Conservation (phyloP, 2,113 vertebrate genomes). For the Gnathochromis pfefferi region DNA sequence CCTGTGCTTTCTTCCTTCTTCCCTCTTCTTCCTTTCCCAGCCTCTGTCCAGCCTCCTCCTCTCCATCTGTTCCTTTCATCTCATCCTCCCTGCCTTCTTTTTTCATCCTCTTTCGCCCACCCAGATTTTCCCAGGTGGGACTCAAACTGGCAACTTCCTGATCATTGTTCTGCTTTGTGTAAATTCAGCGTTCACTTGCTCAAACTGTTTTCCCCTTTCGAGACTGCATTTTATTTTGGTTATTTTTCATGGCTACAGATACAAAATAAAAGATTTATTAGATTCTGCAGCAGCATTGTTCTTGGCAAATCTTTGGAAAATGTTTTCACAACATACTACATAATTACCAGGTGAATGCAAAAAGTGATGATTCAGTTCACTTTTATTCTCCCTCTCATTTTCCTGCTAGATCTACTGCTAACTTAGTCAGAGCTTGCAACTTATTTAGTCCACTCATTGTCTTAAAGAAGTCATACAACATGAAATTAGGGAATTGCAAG, state of each 20-base stretch:
- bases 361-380: background rate
- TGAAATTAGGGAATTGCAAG: background rate
- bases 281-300: background rate
- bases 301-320: background rate
- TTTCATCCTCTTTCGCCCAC: background rate
- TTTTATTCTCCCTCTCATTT: background rate
- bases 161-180: background rate
- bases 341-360: background rate
- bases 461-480: slow-evolving; percentile 15
- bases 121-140: slow-evolving; percentile 5
- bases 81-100: background rate
- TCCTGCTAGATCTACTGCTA: background rate
- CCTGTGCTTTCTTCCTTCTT: background rate
- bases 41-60: slow-evolving; percentile 1
- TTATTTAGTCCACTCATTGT: slow-evolving; percentile 10
- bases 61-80: slow-evolving; percentile 38
- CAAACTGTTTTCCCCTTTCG: background rate
- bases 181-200: background rate
- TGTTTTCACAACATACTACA: background rate
- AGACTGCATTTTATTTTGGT: background rate
- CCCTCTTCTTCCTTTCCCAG: background rate
- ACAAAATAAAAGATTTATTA: background rate
- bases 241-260: background rate
- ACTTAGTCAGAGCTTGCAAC: background rate
- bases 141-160: slow-evolving; percentile 1